These are phyloP conservation scores for Aporophyla nigra DNA, from an alignment of 2,888 invertebrate genomes.

Conservation along the genomic window DNA sequence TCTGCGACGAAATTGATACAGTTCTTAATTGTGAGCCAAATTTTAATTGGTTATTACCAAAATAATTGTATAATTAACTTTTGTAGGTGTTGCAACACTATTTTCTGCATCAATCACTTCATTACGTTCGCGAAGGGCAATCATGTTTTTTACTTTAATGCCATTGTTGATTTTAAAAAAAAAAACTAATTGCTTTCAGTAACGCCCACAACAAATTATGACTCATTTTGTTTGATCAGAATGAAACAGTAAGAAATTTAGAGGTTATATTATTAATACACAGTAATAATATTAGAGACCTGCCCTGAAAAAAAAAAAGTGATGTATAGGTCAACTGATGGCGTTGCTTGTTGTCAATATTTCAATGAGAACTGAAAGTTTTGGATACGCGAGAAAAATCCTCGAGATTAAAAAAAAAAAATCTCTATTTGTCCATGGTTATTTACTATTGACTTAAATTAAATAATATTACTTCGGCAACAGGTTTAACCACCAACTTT, in stretches of 20 bases:
- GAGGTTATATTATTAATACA: background rate
- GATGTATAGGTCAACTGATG: background rate
- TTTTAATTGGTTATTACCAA: slow-evolving; percentile 31
- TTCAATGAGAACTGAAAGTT: background rate
- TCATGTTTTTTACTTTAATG: slow-evolving; percentile 57
- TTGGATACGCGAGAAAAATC: background rate
- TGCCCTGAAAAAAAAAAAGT: background rate
- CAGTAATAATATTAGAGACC: background rate
- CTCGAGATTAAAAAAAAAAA: background rate
- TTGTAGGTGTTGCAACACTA: slow-evolving; percentile 23
- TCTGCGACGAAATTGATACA: no score
- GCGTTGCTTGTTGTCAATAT: background rate
- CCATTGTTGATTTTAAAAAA: slow-evolving; percentile 51
- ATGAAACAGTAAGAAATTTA: slow-evolving; percentile 10
- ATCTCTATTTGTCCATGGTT: background rate
- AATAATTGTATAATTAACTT: slow-evolving; percentile 48
- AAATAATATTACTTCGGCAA: background rate
- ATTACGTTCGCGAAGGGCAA: slow-evolving; percentile 57
- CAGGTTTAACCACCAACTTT: background rate
- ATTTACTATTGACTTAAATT: background rate
- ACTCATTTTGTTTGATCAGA: background rate
- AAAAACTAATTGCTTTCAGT: slow-evolving; percentile 59
- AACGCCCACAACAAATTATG: slow-evolving; percentile 56
- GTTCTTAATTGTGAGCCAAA: slow-evolving; percentile 7
- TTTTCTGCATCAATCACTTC: slow-evolving; percentile 46